Base-by-base conservation (phyloP, 2,888 invertebrate genomes). In the Gryllus longicercus region DNA sequence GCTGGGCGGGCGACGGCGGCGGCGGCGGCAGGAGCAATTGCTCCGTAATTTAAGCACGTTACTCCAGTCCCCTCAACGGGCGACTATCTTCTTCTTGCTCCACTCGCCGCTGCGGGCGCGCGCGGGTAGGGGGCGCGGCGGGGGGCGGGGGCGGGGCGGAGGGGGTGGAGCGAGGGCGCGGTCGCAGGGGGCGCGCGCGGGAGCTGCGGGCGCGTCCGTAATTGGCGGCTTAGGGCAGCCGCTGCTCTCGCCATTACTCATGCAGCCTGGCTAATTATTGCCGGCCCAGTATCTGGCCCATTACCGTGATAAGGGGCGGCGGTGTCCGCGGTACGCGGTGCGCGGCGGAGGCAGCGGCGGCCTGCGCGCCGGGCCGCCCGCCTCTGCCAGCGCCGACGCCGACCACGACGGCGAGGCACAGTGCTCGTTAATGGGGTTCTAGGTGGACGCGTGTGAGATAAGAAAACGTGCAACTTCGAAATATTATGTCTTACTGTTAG, bases 301-400 rank as follows among this genome's bases (percentile, higher is more conserved):
- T 77, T 77, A 77, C 77, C 77, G 77, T 77, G 77, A 77, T 77
- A 77, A 77, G 77, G 77, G 63, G 63, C 63, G 63, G 63, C 63
- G 63, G 63, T 63, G 63, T 38, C 38, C 38, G 38, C 38, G 38
- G 38, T 38, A 38, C 38, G 38, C 38, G 38, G 38, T 38, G 38
- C 38, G 63, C 63, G n/a, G 63, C 63, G n/a, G 63, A 14, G 63
- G 63, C 63, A 63, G 63, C 63, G 63, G 38, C 38, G 38, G 38
- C 38, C 38, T 38, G 38, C 38, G 38, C 38, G 63, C 63, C 63
- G n/a, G 63, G 63, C 63, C 11, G 63, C 63, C n/a, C 63, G 63
- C 63, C 63, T 38, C 38, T 38, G 63, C 63, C 5, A 63, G 4
- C 63, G 63, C 63, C 63, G 63, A 14, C 63, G 63, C 63, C n/a